Percentiles rank a stretch among this genome's conserved stretches.
These are phyloP conservation scores for Zosterops borbonicus DNA, from an alignment of 2,113 vertebrate genomes.

Conservation along the genomic window DNA sequence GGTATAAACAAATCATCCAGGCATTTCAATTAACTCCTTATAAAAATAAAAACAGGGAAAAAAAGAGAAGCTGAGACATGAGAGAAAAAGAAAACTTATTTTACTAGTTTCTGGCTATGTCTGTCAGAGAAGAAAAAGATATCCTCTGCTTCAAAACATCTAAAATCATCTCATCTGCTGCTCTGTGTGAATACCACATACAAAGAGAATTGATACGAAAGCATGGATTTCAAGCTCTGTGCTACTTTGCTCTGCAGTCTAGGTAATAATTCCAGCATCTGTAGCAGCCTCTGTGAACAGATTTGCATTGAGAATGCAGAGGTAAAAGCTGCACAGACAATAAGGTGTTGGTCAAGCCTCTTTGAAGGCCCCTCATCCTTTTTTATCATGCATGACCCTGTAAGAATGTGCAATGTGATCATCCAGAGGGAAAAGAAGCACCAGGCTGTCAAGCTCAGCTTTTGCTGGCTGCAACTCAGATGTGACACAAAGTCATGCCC, in stretches of 20 bases:
- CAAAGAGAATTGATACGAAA: neutral
- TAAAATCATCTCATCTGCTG: neutral
- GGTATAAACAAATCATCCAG: neutral
- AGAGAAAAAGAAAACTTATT: neutral
- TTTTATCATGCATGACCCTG: slow-evolving; percentile 18
- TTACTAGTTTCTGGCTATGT: neutral
- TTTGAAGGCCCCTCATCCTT: neutral
- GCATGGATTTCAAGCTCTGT: neutral
- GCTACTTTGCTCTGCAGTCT: neutral
- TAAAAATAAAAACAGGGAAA: neutral
- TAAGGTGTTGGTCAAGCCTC: neutral
- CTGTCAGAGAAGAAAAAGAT: neutral
- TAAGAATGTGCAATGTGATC: slow-evolving; percentile 49
- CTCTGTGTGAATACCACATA: neutral
- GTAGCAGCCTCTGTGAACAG: neutral
- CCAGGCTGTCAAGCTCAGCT: neutral
- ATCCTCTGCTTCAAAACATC: neutral
- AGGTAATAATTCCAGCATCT: neutral
- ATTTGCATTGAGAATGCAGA: neutral
- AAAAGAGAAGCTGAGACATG: neutral
- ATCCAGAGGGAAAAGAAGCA: neutral
- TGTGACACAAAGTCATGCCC: slow-evolving; percentile 21
- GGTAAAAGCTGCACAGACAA: neutral
- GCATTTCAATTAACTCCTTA: neutral
- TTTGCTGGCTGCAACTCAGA: slow-evolving; percentile 34